Evolutionary conservation across 2,797 vertebrate species (phyloP), one percentile per base, ranked within the genome.

Genomic region (Esox masquinongy): DNA sequence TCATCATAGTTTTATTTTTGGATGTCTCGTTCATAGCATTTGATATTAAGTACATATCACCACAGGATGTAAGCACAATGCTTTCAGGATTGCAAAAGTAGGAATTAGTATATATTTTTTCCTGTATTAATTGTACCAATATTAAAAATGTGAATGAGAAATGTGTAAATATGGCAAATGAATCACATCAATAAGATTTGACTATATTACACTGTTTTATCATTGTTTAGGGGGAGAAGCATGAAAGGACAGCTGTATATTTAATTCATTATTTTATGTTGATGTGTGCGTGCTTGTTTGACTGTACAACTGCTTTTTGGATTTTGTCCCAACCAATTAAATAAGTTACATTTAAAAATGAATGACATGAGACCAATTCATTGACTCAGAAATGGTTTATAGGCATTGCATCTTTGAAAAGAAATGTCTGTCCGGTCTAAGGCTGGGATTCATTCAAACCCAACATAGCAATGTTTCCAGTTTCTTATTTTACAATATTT

Each of bases 291-390:
- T 59, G 88, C 68, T 85, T 89, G 68, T 77, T 83, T 86, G 81
- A 90, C 85, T 90, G 87, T 90, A 91, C 82, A 63, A 73, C 56
- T 86, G 86, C 85, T 80, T 51, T 83, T 82, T 77, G 72, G 72
- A 77, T 86, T 88, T 82, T 72, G 50, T 83, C 50, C 82, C 88
- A 81, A 88, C 74, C 82, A 88, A 84, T 81, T 85, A 78, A 82
- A 72, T 81, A 75, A 4, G 36, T 39, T 39, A 39, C 43, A 47
- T 47, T 47, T 2, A 47, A 14, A 11, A 47, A 47, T 14, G 2
- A 47, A 47, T 14, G 43, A 14, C 43, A 14, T 47, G 43, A 14
- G 12, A 14, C 43, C 43, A 47, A 47, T 47, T 11, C 43, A 11
- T 47, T 47, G 43, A 47, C 12, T 47, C 9, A 47, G 43, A 47